Conservation (phyloP, 2,888 invertebrate genomes). For the Willowsia nigromaculata region DNA sequence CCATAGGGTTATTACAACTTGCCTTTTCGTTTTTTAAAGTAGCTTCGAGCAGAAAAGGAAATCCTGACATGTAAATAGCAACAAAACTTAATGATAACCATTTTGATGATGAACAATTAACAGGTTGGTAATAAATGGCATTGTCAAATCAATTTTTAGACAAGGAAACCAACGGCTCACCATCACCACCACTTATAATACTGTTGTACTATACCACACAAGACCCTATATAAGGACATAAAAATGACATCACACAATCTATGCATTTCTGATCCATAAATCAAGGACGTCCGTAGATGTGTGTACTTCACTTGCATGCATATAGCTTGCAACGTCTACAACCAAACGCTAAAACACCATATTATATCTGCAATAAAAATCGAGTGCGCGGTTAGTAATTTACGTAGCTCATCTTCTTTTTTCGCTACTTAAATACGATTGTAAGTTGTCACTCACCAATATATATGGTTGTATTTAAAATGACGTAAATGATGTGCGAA, state of each 20-base stretch:
- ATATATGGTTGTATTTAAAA: slow-evolving; percentile 42
- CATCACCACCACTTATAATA: not conserved
- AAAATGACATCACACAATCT: slow-evolving; percentile 40
- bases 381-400: not conserved
- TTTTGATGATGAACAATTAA: slow-evolving; percentile 62
- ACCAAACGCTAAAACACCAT: not conserved
- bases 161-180: not conserved
- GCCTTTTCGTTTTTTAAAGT: too few relatives aligned
- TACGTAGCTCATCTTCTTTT: not conserved
- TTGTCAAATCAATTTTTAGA: slow-evolving; percentile 39
- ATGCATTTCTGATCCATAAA: slow-evolving; percentile 26
- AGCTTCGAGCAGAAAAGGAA: not conserved
- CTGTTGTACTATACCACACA: not conserved
- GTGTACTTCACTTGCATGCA: not conserved
- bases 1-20: not conserved
- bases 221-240: not conserved
- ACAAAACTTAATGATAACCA: not conserved
- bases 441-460: not conserved
- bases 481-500: slow-evolving; percentile 59
- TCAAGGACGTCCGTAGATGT: slow-evolving; percentile 47
- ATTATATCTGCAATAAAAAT: slow-evolving; percentile 1
- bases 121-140: slow-evolving; percentile 56
- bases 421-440: not conserved
- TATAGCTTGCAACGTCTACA: not conserved
- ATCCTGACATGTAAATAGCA: not conserved